Base-by-base conservation (phyloP, 2,888 invertebrate species). In the Dynastes maya region DNA sequence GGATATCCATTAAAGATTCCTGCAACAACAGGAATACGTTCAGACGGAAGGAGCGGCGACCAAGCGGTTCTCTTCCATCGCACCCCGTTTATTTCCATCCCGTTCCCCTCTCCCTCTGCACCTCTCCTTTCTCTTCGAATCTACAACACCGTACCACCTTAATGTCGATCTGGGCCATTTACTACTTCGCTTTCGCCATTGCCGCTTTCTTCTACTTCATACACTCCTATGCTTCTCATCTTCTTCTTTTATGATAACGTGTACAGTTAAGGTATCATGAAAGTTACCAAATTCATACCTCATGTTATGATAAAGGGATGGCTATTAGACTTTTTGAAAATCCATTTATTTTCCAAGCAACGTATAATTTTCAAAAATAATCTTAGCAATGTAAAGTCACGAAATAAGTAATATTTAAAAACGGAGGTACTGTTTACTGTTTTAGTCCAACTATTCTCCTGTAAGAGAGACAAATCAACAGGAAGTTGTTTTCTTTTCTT, bases 1-100 rank as follows among this genome's bases (percentile, higher is more conserved):
- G 82, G 83, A 83, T 83, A 84, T 84, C 84, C 84, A 84, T 84
- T 84, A 84, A 83, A 81, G 83, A 83, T 83, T 82, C 81, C 83
- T 80, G 80, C 81, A 81, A 81, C 80, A 81, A 79, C 81, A 79
- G 76, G 80, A 81, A 72, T 72, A 72, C 72, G 61, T 72, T 72
- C 72, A 72, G 61, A 72, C 58, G 72, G 72, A 72, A 72, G 72
- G 72, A 72, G 61, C 61, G 72, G 72, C 72, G 68, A 68, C 68
- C 68, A 68, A 45, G 51, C 68, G 51, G 68, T 68, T 58, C 72
- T 58, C 72, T 61, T 72, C 61, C 45, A 72, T 61, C 72, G 45
- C 72, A 58, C 68, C 51, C 37, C 68, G 68, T 68, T 68, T 68
- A 68, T 68, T 68, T 68, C 68, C 68, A 61, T 72, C 58, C 58